Base-by-base conservation (phyloP, 2,113 vertebrate species). In the Spermophilus dauricus region DNA sequence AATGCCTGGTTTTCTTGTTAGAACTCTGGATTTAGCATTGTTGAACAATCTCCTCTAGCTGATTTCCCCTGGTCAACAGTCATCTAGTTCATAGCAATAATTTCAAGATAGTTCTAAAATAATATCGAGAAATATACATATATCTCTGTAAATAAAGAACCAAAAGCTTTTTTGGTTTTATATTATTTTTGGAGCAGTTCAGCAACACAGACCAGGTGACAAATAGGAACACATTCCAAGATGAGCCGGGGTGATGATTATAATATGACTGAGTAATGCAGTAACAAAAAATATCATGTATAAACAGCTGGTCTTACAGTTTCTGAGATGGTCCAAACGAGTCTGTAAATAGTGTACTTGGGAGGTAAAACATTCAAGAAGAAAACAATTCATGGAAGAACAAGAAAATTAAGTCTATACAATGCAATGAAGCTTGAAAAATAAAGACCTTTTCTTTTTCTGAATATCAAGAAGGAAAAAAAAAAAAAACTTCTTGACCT, bases 391-490 rank as follows among this genome's bases (percentile, higher is more conserved):
- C 76, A 2, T 37, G 34, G 26, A 61, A 73, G 63, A 34, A 2
- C 5, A 83, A 58, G 14, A 1, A 5, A 53, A 75, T 1, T 56
- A 73, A 85, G 2, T 53, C 2, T 14, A 86, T 78, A 17, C 4
- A 76, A 37, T 42, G 32, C 16, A 81, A 82, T 48, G 20, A 92
- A 78, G 17, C 17, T 48, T 58, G n/a, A 30, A 53, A 90, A 67
- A 82, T 86, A 77, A 87, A 34, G 58, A 39, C 3, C 48, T 51
- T 51, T 51, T 69, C 34, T 87, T 81, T 48, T 89, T 8, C 61
- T 90, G 9, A 86, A 84, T 95, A 34, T 11, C 28, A 98, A 95
- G 75, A 45, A 8, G 53, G 22, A 80, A 80, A 87, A 85, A 70
- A 80, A 87, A 85, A 70, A 92, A 83, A 69, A 20, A 14, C 32